These are phyloP conservation scores for Drosophila sucinea DNA, from an alignment of 1,140 invertebrate genomes.

Conservation along the genomic window DNA sequence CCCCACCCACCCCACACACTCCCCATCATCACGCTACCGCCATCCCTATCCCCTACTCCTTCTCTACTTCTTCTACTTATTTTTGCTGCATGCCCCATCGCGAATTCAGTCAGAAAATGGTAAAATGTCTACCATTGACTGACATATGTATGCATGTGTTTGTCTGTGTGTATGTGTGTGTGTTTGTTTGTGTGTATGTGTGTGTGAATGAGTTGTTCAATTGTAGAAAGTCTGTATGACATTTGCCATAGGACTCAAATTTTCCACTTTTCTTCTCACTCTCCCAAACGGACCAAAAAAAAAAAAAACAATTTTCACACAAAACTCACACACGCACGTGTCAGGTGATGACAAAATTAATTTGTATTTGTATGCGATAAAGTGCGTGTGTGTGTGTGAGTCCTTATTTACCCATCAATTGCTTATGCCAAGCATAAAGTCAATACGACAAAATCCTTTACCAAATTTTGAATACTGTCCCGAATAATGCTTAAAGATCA, in stretches of 20 bases:
- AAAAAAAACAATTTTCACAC: constrained; percentile 19
- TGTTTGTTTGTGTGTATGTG: constrained; percentile 14
- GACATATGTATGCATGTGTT: constrained; percentile 15
- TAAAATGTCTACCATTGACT: constrained; percentile 51
- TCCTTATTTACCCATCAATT: constrained; percentile 1
- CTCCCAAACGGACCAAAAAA: background rate
- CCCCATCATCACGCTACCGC: constrained; percentile 3
- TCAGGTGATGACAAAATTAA: constrained; percentile 59
- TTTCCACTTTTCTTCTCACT: constrained; percentile 17
- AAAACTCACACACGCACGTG: constrained; percentile 14
- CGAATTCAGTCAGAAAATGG: constrained; percentile 52
- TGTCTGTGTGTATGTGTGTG: constrained; percentile 31
- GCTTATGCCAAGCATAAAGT: constrained; percentile 7
- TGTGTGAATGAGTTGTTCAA: constrained; percentile 63
- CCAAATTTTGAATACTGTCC: background rate
- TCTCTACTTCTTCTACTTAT: constrained; percentile 22
- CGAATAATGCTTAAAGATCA: background rate
- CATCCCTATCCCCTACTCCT: background rate
- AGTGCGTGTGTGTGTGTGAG: background rate
- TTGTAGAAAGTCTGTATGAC: constrained; percentile 52
- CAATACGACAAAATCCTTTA: constrained; percentile 3
- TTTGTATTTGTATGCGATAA: constrained; percentile 46
- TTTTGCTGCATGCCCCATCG: constrained; percentile 32
- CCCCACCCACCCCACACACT: background rate
- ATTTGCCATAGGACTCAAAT: constrained; percentile 53